Percentiles rank a stretch among this genome's conserved stretches.
These are phyloP conservation scores for Halichoeres trimaculatus DNA, from an alignment of 2,113 vertebrate species.

Conservation along the genomic window DNA sequence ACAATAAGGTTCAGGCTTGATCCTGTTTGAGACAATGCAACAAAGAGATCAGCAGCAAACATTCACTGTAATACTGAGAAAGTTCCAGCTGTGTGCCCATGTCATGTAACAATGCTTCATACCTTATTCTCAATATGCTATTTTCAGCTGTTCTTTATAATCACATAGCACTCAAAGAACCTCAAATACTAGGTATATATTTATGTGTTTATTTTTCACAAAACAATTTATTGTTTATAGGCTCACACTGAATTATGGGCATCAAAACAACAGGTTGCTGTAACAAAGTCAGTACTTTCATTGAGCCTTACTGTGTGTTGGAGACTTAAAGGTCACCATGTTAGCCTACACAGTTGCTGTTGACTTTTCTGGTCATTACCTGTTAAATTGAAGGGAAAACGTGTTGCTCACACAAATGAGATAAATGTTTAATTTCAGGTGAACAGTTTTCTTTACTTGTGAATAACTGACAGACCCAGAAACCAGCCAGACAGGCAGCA, in stretches of 20 bases:
- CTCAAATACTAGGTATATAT: not conserved
- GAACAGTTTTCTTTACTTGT: not conserved
- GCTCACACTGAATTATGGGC: too few relatives aligned
- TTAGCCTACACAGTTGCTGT: not conserved
- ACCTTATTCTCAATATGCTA: not conserved
- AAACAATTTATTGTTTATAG: too few relatives aligned
- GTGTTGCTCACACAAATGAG: constrained; percentile 43
- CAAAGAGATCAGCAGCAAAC: constrained; percentile 39
- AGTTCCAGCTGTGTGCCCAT: constrained; percentile 21
- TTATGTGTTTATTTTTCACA: too few relatives aligned
- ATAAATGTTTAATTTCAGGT: constrained; percentile 51
- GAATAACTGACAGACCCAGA: not conserved
- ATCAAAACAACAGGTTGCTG: too few relatives aligned
- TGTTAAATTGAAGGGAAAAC: constrained; percentile 38
- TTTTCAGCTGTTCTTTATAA: not conserved
- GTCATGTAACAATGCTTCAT: not conserved
- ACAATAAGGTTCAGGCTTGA: constrained; percentile 9
- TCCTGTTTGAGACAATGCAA: constrained; percentile 51
- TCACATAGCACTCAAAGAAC: not conserved
- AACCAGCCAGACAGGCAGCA: too few relatives aligned
- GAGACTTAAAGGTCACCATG: constrained; percentile 37
- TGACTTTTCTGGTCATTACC: constrained; percentile 31
- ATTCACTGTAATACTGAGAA: constrained; percentile 17
- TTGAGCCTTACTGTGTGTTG: not conserved
- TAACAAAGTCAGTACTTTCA: not conserved